These are phyloP conservation scores for Euspilapteryx auroguttella DNA, from an alignment of 2,888 invertebrate species.

Conservation along the genomic window DNA sequence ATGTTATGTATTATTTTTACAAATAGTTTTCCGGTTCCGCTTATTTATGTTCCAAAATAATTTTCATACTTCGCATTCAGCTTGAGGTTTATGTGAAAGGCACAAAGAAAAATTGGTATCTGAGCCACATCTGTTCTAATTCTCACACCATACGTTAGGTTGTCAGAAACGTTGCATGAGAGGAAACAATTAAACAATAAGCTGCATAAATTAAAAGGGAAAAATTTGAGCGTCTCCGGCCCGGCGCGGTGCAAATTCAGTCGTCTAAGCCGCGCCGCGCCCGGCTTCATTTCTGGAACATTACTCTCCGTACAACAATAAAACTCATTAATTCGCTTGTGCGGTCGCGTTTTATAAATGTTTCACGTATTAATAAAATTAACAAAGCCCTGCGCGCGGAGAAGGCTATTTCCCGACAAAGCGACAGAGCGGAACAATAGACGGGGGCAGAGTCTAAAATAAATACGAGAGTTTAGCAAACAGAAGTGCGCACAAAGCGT, in stretches of 20 bases:
- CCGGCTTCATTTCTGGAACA: conserved; percentile 40
- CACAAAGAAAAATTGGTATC: neutral
- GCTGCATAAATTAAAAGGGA: conserved; percentile 33
- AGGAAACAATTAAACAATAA: conserved; percentile 32
- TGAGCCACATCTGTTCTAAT: conserved; percentile 29
- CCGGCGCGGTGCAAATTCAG: conserved; percentile 19
- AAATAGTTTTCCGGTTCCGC: too few relatives aligned
- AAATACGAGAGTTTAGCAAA: conserved; percentile 58
- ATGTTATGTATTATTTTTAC: too few relatives aligned
- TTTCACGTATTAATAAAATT: conserved; percentile 61
- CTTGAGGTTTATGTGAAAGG: too few relatives aligned
- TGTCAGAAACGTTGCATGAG: conserved; percentile 14
- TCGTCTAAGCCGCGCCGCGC: conserved; percentile 26
- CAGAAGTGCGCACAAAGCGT: conserved; percentile 43
- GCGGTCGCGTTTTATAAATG: conserved; percentile 56
- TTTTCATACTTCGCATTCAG: too few relatives aligned
- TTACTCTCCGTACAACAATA: conserved; percentile 52
- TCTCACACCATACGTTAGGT: conserved; percentile 14
- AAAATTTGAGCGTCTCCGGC: conserved; percentile 23
- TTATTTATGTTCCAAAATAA: too few relatives aligned
- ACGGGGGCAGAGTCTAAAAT: conserved; percentile 33
- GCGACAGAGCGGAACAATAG: conserved; percentile 48
- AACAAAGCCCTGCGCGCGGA: conserved; percentile 45
- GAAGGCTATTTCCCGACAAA: conserved; percentile 53
- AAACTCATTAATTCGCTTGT: conserved; percentile 53